phyloP scores from a whole-genome alignment of 2,113 vertebrate species.

The Rhea pennata region DNA sequence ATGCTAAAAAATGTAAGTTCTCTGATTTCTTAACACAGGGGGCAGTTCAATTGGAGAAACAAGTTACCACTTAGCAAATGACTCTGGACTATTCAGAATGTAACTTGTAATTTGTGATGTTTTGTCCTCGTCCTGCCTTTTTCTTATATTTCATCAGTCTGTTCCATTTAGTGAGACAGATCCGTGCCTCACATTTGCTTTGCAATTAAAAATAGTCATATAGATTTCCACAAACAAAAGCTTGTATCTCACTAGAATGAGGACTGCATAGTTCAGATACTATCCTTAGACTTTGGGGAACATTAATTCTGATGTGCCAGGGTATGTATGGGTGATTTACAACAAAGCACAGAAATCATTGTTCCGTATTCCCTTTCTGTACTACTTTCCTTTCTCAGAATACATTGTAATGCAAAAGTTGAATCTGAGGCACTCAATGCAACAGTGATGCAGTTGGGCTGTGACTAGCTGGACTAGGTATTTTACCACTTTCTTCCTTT shows the following conservation, averaged over 20 bases:
- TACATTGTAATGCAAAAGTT: neutral
- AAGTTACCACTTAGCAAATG: too few relatives aligned
- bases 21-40: too few relatives aligned
- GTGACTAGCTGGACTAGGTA: neutral
- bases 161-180: neutral
- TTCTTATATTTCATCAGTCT: neutral
- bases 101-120: too few relatives aligned
- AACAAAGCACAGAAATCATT: neutral
- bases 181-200: neutral
- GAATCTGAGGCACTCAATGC: accelerated
- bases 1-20: too few relatives aligned
- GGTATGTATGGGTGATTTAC: neutral
- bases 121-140: neutral
- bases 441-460: neutral
- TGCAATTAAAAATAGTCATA: neutral
- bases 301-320: neutral
- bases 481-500: neutral
- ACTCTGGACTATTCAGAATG: too few relatives aligned
- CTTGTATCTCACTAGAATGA: neutral
- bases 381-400: neutral
- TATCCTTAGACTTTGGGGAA: neutral
- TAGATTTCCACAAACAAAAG: neutral
- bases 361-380: neutral
- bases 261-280: neutral
- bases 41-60: too few relatives aligned